Percentiles rank a stretch among this genome's conserved stretches.
Conservation (phyloP, 2,888 invertebrate species). For the Pteria penguin region DNA sequence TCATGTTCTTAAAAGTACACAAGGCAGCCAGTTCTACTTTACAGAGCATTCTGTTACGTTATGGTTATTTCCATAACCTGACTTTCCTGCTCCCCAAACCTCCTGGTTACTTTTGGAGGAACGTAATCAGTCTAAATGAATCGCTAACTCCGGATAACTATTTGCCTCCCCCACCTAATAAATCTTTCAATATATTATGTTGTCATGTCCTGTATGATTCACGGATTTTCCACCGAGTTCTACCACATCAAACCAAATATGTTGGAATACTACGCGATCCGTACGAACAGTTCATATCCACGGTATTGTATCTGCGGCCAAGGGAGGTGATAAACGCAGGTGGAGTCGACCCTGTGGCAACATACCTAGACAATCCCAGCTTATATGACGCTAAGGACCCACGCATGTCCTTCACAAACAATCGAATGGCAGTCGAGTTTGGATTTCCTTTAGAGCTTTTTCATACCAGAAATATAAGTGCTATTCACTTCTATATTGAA, state of each 20-base stretch:
- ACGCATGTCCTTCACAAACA: constrained; percentile 52
- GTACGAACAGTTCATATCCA: constrained; percentile 57
- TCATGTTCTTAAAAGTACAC: not conserved
- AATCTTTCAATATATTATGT: constrained; percentile 54
- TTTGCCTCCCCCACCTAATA: constrained; percentile 46
- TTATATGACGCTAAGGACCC: constrained; percentile 43
- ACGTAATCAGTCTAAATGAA: constrained; percentile 47
- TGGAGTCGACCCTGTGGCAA: constrained; percentile 44
- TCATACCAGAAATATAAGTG: constrained; percentile 29
- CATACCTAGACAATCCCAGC: constrained; percentile 51
- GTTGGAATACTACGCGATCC: constrained; percentile 61
- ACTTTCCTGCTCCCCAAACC: constrained; percentile 55
- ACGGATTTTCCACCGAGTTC: constrained; percentile 42
- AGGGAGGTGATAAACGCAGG: constrained; percentile 50
- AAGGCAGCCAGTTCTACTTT: not conserved
- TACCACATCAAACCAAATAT: constrained; percentile 56
- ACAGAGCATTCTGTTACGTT: constrained; percentile 57
- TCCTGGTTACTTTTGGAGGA: constrained; percentile 24
- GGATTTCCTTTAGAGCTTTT: constrained; percentile 53
- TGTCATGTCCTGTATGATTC: constrained; percentile 59
- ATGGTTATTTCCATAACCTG: constrained; percentile 46
- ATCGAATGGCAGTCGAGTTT: constrained; percentile 59
- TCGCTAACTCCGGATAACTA: constrained; percentile 44
- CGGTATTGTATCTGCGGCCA: constrained; percentile 56
- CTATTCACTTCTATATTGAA: constrained; percentile 52